Conservation (phyloP, 2,888 invertebrate species). For the Eulithis testata region DNA sequence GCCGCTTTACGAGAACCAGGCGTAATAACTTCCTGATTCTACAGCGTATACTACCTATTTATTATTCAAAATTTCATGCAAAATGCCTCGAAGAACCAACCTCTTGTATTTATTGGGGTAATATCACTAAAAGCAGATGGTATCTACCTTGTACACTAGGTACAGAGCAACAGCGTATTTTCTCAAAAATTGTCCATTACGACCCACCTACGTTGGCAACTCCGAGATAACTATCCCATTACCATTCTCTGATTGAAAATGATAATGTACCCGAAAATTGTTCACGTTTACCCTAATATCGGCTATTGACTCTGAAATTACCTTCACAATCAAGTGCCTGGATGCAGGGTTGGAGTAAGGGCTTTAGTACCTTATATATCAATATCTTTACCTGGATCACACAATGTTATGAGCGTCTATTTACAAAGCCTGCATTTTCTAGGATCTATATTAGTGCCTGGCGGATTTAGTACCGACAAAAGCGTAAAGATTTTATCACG, state of each 20-base stretch:
- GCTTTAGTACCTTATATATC: not conserved
- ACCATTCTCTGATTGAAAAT: conserved; percentile 35
- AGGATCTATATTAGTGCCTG: no score
- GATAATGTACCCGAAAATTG: conserved; percentile 44
- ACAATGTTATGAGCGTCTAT: no score
- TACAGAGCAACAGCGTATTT: conserved; percentile 20
- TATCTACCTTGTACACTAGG: not conserved
- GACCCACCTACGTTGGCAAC: conserved; percentile 30
- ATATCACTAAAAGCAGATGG: conserved; percentile 33
- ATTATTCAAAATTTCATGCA: conserved; percentile 31
- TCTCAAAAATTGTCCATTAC: conserved; percentile 31
- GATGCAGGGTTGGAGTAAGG: conserved; percentile 32
- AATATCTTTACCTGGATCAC: not conserved
- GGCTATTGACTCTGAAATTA: conserved; percentile 42
- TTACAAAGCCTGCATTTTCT: no score
- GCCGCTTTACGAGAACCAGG: conserved; percentile 1
- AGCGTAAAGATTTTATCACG: no score
- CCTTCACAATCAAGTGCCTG: conserved; percentile 40
- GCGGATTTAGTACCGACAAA: no score
- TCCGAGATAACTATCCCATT: conserved; percentile 32
- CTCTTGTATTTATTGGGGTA: conserved; percentile 26
- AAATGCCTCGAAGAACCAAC: conserved; percentile 15
- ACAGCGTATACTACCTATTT: conserved; percentile 18
- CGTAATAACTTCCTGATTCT: conserved; percentile 21
- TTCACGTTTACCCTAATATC: conserved; percentile 38